Evolutionary conservation across 2,797 vertebrate species (phyloP), one percentile per base, ranked within the genome.

Genomic region (Manis javanica): DNA sequence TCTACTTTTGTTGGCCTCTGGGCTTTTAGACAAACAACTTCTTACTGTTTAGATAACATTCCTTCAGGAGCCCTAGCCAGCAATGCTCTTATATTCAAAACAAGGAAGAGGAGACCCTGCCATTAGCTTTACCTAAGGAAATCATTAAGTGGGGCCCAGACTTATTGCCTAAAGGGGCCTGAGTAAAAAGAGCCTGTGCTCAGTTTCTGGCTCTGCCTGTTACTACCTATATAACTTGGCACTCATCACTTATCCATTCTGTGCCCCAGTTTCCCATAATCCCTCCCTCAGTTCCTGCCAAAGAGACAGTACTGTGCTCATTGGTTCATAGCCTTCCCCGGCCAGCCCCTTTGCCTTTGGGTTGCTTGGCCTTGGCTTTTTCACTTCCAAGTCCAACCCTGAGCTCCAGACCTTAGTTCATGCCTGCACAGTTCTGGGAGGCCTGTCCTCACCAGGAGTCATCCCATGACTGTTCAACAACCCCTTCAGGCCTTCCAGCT

Each of bases 21-120:
- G 18, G 16, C 71, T 94, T 95, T 92, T 68, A 71, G 34, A 92
- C 29, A 91, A 90, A 84, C 29, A 93, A 81, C 9, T 78, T 82
- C 53, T 96, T 39, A 75, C 29, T 37, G 12, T 75, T 89, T 86
- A 94, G 74, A 51, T 57, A 83, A 63, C 34, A 79, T 84, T 69
- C n/a, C 59, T 89, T 94, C 51, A 90, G 86, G n/a, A 42, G 15
- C 64, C 61, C 39, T 37, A 85, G 49, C 53, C n/a, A 72, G 57
- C 53, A 75, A 92, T 51, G 21, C 7, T 83, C 15, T 29, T 94
- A 55, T 63, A 72, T 21, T 68, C 68, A 92, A 96, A 49, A 57
- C 53, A 74, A 89, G 39, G 57, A 81, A 90, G 42, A 84, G 15
- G 68, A 79, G 24, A 96, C 4, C n/a, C 96, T 90, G 68, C 42